Percentiles rank a stretch among this genome's conserved stretches.
Conservation (phyloP, 2,888 invertebrate genomes). For the Pristionchus entomophagus region DNA sequence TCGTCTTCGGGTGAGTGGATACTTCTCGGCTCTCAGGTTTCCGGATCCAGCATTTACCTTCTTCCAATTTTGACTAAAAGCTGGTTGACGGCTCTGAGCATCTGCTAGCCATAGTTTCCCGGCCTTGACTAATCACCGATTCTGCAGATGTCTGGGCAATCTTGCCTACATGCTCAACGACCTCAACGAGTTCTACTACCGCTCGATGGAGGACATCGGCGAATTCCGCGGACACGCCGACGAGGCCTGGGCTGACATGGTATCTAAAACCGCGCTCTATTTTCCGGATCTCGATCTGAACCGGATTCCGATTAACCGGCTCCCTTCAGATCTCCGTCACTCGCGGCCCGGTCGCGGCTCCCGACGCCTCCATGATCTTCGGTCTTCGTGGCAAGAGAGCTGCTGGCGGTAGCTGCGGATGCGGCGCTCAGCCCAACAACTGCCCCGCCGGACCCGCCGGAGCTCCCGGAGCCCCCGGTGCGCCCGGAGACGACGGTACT, state of each 20-base stretch:
- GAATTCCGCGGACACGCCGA: slow-evolving; percentile 46
- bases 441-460: slow-evolving; percentile 48
- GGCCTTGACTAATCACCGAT: not conserved
- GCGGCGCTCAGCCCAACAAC: slow-evolving; percentile 49
- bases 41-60: not conserved
- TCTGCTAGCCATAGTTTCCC: not conserved
- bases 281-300: not conserved
- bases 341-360: slow-evolving; percentile 27
- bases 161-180: slow-evolving; percentile 49
- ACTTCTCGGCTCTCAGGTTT: too few relatives aligned
- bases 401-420: slow-evolving; percentile 39
- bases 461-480: slow-evolving; percentile 47
- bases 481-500: slow-evolving; percentile 45
- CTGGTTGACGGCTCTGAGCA: not conserved
- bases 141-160: slow-evolving; percentile 40
- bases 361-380: slow-evolving; percentile 21
- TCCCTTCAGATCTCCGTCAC: slow-evolving; percentile 1
- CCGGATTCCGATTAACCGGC: not conserved
- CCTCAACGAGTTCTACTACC: slow-evolving; percentile 47
- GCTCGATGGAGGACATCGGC: slow-evolving; percentile 34
- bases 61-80: too few relatives aligned
- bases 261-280: too few relatives aligned
- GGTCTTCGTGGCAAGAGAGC: slow-evolving; percentile 37
- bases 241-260: slow-evolving; percentile 29
- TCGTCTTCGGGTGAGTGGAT: slow-evolving; percentile 26